Evolutionary conservation across 2,113 vertebrate species (phyloP), one percentile per base, ranked within the genome.

Genomic region (Poeciliopsis turrubarensis): DNA sequence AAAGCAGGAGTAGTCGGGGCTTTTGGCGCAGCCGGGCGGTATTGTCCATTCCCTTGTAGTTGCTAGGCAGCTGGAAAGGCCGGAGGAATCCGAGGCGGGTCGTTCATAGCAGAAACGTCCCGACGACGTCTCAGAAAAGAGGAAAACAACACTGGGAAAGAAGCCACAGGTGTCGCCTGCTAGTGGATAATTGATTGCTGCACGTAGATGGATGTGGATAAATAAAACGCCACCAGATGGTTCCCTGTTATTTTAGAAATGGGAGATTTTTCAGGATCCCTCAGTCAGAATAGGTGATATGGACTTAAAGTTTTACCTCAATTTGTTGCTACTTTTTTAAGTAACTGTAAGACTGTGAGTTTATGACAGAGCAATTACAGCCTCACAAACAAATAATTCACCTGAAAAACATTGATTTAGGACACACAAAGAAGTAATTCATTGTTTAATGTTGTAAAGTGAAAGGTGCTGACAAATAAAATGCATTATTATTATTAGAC

Each of bases 11-110:
- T 74, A 84, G 80, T 89, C 44, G 17, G 77, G 78, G 70, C 82
- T 78, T 61, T 87, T 2, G 64, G 75, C 75, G 81, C 63, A 85
- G 81, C 61, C 22, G 68, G 84, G 78, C 17, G 1, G 81, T 73
- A 91, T 93, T 93, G 89, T 93, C 88, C 84, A 87, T 92, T 37
- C 87, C 92, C 84, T 88, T 29, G 61, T 82, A 78, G 92, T 93
- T 94, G 93, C 93, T 91, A 92, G 85, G 93, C 92, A 92, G 89
- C 90, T 66, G 75, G 70, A 77, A 86, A 82, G 80, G 90, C 78
- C 71, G 81, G 78, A 85, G 89, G 91, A 91, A 94, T 94, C 90
- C 73, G 77, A 77, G 77, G 83, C 83, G 89, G 82, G 77, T 84
- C 84, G 62, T 87, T 81, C 71, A 60, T 79, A 75, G 86, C 82